A percentile compares a stretch with the other conserved stretches of the same genome.
phyloP scores from a whole-genome alignment of 92 coral and sea anemone genomes.

The Zoanthus sansibaricus region DNA sequence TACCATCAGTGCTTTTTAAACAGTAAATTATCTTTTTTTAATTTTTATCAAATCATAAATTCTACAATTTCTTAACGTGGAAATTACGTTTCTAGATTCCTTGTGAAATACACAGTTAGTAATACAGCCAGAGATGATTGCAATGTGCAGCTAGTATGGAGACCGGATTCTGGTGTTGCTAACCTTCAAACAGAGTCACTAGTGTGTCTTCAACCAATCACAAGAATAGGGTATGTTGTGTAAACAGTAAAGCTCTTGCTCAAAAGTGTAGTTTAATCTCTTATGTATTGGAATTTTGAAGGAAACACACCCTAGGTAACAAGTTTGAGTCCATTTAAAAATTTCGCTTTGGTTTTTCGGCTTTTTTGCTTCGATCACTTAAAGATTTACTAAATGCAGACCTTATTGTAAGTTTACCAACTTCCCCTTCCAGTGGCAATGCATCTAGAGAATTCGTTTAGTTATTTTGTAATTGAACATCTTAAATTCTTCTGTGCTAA shows the following conservation, averaged over 20 bases:
- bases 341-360: too few species aligned
- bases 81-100: constrained; percentile 56
- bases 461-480: neutral
- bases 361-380: too few species aligned
- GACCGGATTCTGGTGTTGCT: constrained; percentile 55
- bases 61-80: too few species aligned
- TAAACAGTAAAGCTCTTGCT: neutral
- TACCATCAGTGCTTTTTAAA: neutral
- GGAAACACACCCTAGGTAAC: too few species aligned
- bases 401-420: too few species aligned
- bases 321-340: too few species aligned
- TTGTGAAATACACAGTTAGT: constrained; percentile 83
- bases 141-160: constrained; percentile 77
- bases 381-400: too few species aligned
- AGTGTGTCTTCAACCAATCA: constrained; percentile 79
- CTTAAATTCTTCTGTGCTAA: neutral
- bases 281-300: too few species aligned
- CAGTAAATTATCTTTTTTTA: neutral
- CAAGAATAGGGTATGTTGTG: constrained; percentile 76
- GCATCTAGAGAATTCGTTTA: too few species aligned
- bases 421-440: too few species aligned
- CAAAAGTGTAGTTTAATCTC: too few species aligned
- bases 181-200: constrained; percentile 57
- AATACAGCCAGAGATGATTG: constrained; percentile 84
- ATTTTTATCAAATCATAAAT: neutral